Conservation (phyloP, 2,888 invertebrate genomes). For the Aphrophora alni region DNA sequence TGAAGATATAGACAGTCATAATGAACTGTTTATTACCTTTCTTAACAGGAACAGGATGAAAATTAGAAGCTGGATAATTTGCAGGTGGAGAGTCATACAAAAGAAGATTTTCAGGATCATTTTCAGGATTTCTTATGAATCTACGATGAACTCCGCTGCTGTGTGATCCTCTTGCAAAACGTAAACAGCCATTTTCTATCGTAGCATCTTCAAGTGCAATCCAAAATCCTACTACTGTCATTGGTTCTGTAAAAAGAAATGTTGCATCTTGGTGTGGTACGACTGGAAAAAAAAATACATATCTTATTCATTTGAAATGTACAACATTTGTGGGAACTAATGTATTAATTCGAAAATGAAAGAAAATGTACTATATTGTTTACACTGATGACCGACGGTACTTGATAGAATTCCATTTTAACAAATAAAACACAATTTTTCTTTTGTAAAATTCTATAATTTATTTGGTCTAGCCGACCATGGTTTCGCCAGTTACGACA, state of each 20-base stretch:
- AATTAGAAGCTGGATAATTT: constrained; percentile 74
- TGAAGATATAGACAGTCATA: too few species aligned
- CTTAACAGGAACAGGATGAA: constrained; percentile 78
- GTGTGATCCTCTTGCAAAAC: constrained; percentile 92
- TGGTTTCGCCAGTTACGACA: too few species aligned
- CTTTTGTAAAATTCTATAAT: too few species aligned
- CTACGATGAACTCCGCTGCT: constrained; percentile 79
- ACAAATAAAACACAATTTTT: too few species aligned
- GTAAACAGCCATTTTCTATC: constrained; percentile 91
- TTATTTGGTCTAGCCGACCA: too few species aligned
- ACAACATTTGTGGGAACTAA: too few species aligned
- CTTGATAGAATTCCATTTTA: too few species aligned
- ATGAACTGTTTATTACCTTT: constrained; percentile 75
- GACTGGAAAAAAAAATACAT: constrained; percentile 61
- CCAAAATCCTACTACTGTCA: constrained; percentile 89
- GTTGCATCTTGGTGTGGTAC: constrained; percentile 85
- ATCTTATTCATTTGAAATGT: too few species aligned
- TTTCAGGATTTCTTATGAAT: constrained; percentile 73
- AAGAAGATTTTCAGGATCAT: constrained; percentile 64
- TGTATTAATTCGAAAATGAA: too few species aligned
- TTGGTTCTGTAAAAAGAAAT: constrained; percentile 79
- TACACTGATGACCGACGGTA: too few species aligned
- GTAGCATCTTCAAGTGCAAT: constrained; percentile 95
- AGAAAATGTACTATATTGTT: too few species aligned
- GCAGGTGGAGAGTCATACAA: constrained; percentile 74